Conservation (phyloP, 64 coral and sea anemone species). For the Dendrophyllia cribrosa region DNA sequence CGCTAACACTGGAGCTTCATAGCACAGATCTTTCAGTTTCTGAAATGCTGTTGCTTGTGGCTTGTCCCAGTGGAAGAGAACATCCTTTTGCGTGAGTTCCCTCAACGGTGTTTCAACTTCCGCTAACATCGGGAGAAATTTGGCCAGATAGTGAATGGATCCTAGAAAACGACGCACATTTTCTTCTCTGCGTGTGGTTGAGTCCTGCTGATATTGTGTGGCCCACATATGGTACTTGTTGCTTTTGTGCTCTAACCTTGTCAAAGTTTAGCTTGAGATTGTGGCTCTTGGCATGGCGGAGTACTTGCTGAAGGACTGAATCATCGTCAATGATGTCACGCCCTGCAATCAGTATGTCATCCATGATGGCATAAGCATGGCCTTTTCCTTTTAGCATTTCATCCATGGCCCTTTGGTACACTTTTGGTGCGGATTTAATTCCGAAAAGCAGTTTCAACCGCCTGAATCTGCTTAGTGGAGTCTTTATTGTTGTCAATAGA, state of each 20-base stretch:
- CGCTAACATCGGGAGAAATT: constrained; percentile 46
- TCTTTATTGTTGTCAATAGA: constrained; percentile 67
- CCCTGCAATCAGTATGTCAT: too few relatives aligned
- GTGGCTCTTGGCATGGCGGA: too few relatives aligned
- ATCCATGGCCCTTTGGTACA: constrained; percentile 48
- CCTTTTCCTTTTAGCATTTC: constrained; percentile 47
- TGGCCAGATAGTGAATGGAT: constrained; percentile 51
- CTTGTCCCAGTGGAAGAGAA: not conserved
- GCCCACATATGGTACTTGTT: not conserved
- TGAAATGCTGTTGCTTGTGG: too few relatives aligned
- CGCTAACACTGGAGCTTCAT: not conserved
- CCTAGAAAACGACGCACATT: constrained; percentile 64
- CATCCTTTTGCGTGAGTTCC: constrained; percentile 32
- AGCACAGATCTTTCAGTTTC: constrained; percentile 36
- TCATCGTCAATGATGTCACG: not conserved
- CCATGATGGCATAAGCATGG: not conserved
- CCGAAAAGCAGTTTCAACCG: constrained; percentile 69
- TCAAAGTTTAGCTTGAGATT: too few relatives aligned
- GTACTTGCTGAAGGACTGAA: too few relatives aligned
- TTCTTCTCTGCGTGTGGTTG: not conserved
- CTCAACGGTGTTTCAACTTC: constrained; percentile 28
- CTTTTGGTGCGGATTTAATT: constrained; percentile 64
- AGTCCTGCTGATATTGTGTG: not conserved
- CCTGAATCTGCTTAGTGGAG: constrained; percentile 54
- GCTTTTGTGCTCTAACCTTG: not conserved